A percentile compares a stretch with the other conserved stretches of the same genome.
Evolutionary conservation across 2,113 vertebrate genomes (phyloP).

Genomic region (Hiodon tergisus): DNA sequence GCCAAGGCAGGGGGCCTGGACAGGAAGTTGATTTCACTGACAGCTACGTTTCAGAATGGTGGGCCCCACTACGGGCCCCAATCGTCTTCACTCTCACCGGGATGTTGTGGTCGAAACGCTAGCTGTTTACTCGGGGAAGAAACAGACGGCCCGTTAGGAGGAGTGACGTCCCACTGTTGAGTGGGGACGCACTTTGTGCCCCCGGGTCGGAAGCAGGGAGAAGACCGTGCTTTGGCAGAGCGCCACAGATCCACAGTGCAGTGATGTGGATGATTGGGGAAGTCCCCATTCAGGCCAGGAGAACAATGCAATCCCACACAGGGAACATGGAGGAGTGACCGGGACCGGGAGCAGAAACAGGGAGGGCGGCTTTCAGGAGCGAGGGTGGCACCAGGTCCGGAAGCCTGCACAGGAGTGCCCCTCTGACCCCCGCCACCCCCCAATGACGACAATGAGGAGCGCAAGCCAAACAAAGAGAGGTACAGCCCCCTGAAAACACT

Average conservation of each 20-base stretch:
- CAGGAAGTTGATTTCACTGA: constrained; percentile 57
- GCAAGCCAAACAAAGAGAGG: constrained; percentile 54
- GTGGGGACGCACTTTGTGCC: constrained; percentile 5
- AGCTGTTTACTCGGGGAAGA: constrained; percentile 26
- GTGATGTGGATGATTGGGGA: constrained; percentile 1
- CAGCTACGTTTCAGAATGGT: constrained; percentile 57
- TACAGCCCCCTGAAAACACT: constrained; percentile 42
- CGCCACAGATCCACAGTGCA: constrained; percentile 33
- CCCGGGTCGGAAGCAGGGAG: constrained; percentile 20
- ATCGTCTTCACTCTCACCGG: too few species aligned
- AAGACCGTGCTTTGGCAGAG: constrained; percentile 30
- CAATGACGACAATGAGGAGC: constrained; percentile 65
- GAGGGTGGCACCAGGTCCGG: constrained; percentile 7
- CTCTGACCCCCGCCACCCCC: constrained; percentile 35
- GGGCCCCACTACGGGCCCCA: too few species aligned
- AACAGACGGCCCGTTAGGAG: constrained; percentile 45
- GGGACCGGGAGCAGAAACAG: not conserved
- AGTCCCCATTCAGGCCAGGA: too few species aligned
- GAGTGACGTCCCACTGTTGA: constrained; percentile 38
- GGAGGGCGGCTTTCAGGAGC: not conserved
- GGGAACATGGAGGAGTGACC: not conserved
- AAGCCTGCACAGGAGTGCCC: constrained; percentile 18
- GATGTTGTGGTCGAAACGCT: not conserved
- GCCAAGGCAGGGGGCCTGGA: constrained; percentile 51
- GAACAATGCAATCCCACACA: too few species aligned